Evolutionary conservation across 2,113 vertebrate genomes (phyloP), one percentile per base, ranked within the genome.

Genomic region (Vidua chalybeata): DNA sequence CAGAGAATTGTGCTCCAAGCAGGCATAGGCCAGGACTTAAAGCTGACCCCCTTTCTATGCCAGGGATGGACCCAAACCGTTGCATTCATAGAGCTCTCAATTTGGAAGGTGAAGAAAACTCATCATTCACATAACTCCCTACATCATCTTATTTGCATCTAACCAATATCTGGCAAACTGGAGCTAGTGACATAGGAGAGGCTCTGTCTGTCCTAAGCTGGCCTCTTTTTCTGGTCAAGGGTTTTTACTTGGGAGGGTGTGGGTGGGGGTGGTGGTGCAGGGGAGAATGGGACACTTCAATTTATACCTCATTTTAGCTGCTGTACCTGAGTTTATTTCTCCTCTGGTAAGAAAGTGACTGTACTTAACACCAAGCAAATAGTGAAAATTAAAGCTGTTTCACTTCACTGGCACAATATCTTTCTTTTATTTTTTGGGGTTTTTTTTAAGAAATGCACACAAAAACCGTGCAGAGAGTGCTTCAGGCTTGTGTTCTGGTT

Each of bases 381-480:
- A 84, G 87, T 94, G 92, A 84, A 77, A 97, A 94, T 94, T 96
- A 97, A 97, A 97, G 96, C 84, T 8, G 72, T 91, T 89, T 95
- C 90, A 96, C 94, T 96, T 97, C 96, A 96, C 79, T 66, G 90
- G 97, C 97, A 98, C 97, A 97, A 90, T 97, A 97, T 92, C 97
- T 98, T 97, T 96, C 74, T 94, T 96, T 96, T 84, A 78, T 85
- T 91, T 92, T 94, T 73, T 1, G 6, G 8, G 0, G 8, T 68
- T 90, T 97, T 94, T 97, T 95, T 93, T 96, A 98, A 98, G 98
- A 98, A 98, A 98, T 8, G 66, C 97, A 97, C 97, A 97, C 95
- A 96, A 95, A 98, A 98, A 89, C 56, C 66, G 94, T 97, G 98
- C 94, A 96, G 95, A 97, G 96, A 98, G 91, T 90, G 85, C 83